These are phyloP conservation scores for Oligia latruncula DNA, from an alignment of 2,888 invertebrate genomes.

Conservation along the genomic window DNA sequence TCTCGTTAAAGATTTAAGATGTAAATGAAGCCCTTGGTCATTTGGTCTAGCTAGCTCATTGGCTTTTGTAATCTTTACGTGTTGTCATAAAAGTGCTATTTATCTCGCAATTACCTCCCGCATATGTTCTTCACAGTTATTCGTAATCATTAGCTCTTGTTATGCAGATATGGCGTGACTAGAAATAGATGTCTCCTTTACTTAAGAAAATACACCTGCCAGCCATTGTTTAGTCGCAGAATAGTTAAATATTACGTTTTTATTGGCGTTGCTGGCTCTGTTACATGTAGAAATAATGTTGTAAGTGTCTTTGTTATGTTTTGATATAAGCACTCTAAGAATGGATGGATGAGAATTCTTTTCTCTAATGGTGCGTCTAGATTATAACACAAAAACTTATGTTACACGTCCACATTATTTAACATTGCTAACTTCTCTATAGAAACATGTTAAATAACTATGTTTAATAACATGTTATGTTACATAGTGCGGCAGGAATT, in stretches of 20 bases:
- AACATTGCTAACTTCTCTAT: no score
- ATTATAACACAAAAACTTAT: no score
- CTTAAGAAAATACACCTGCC: conserved; percentile 11
- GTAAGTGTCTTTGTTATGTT: not conserved
- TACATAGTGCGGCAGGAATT: not conserved
- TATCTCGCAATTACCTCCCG: conserved; percentile 32
- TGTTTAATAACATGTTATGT: no score
- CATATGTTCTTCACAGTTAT: conserved; percentile 28
- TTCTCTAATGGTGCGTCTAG: not conserved
- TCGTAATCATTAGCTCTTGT: conserved; percentile 39
- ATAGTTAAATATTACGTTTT: conserved; percentile 20
- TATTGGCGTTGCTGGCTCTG: conserved; percentile 13
- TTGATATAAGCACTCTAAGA: not conserved
- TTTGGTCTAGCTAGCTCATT: not conserved
- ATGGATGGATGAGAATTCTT: not conserved
- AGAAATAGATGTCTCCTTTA: conserved; percentile 18
- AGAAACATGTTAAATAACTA: no score
- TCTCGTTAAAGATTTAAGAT: conserved; percentile 2
- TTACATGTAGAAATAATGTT: conserved; percentile 3
- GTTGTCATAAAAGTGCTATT: conserved; percentile 21
- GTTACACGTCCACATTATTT: no score
- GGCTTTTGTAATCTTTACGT: conserved; percentile 6
- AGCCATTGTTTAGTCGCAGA: conserved; percentile 25
- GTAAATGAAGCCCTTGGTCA: conserved; percentile 18
- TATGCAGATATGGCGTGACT: conserved; percentile 53